Evolutionary conservation across 2,797 vertebrate genomes (phyloP).

Genomic region (Rhyacichthys aspro): DNA sequence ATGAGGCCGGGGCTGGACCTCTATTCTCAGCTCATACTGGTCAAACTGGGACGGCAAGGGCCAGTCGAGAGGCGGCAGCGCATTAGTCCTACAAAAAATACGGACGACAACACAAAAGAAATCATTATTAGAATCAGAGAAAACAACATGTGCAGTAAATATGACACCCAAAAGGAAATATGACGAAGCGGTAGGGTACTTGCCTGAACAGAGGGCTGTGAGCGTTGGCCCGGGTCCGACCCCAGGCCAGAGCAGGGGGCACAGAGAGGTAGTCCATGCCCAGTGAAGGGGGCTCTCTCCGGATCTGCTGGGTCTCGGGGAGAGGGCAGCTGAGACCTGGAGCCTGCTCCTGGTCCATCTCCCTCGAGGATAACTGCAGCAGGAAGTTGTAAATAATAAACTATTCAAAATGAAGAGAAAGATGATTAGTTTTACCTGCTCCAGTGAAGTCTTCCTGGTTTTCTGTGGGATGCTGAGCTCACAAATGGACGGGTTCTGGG

Average conservation of each 20-base stretch:
- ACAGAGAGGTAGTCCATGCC: slow-evolving; percentile 94
- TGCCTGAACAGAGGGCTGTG: slow-evolving; percentile 94
- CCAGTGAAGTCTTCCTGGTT: slow-evolving; percentile 88
- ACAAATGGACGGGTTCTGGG: slow-evolving; percentile 69
- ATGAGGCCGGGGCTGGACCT: slow-evolving; percentile 91
- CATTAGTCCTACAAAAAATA: slow-evolving; percentile 81
- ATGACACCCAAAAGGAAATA: neutral
- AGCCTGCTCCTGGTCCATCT: slow-evolving; percentile 78
- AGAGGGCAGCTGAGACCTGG: slow-evolving; percentile 68
- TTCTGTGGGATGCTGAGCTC: slow-evolving; percentile 92
- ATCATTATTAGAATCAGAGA: too few relatives aligned
- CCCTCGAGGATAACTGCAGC: slow-evolving; percentile 77
- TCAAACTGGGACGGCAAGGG: slow-evolving; percentile 91
- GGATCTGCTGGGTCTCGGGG: slow-evolving; percentile 67
- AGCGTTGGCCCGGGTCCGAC: slow-evolving; percentile 86
- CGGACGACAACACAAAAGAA: too few relatives aligned
- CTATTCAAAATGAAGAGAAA: too few relatives aligned
- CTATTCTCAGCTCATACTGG: slow-evolving; percentile 89
- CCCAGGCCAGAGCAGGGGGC: slow-evolving; percentile 89
- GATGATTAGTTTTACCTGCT: slow-evolving; percentile 79
- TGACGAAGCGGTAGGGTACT: slow-evolving; percentile 16
- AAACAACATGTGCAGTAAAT: too few relatives aligned
- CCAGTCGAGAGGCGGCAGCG: slow-evolving; percentile 91
- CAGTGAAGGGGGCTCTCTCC: slow-evolving; percentile 72
- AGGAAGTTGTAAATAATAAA: too few relatives aligned